A percentile compares a stretch with the other conserved stretches of the same genome.
Conservation (phyloP, 2,888 invertebrate genomes). For the Tipula vernalis region DNA sequence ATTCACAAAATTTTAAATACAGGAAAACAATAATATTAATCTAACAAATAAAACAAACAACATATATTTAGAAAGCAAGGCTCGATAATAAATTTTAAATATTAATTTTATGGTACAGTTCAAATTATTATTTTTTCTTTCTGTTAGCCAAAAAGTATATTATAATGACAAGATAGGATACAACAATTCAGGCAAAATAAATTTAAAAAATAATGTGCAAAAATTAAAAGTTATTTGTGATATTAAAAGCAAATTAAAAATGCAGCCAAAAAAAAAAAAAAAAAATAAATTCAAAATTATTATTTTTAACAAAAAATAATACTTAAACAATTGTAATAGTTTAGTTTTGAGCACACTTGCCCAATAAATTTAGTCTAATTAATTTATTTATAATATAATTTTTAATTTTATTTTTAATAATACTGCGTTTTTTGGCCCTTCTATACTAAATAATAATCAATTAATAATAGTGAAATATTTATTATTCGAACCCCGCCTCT, state of each 20-base stretch:
- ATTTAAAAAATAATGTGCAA: neutral
- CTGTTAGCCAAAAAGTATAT: neutral
- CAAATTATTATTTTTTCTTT: neutral
- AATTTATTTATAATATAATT: neutral
- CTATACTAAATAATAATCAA: neutral
- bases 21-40: neutral
- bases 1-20: neutral
- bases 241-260: neutral
- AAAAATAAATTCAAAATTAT: neutral
- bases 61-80: constrained; percentile 19
- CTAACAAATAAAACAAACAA: constrained; percentile 11
- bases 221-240: neutral
- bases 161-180: neutral
- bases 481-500: constrained; percentile 21
- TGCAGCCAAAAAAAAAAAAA: constrained; percentile 7
- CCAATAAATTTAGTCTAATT: constrained; percentile 23
- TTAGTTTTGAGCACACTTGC: constrained; percentile 18
- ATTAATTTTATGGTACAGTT: neutral
- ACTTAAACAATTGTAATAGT: neutral
- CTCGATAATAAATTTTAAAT: constrained; percentile 18
- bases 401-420: constrained; percentile 9
- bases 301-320: neutral
- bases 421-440: neutral
- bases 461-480: constrained; percentile 7
- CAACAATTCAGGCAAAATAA: neutral